A percentile compares a stretch with the other conserved stretches of the same genome.
Evolutionary conservation across 1,140 invertebrate genomes (phyloP).

Genomic region (Paraescarpia echinospica): DNA sequence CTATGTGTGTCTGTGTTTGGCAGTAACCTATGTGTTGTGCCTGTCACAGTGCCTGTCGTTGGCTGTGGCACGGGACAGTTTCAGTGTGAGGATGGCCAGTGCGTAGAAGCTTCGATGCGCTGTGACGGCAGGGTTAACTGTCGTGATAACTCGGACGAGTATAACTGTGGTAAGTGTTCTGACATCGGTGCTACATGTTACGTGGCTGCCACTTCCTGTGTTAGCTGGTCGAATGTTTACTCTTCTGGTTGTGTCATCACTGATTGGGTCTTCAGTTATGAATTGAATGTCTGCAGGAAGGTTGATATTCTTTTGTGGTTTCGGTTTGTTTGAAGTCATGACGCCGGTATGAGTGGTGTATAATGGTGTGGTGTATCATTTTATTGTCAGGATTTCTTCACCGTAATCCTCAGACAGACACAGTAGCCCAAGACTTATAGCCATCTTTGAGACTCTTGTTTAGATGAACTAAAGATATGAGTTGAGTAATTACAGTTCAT

Average conservation of each 20-base stretch:
- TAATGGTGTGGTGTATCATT: not conserved
- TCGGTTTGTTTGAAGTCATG: not conserved
- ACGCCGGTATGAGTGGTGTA: not conserved
- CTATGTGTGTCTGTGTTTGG: too few relatives aligned
- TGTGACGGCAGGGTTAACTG: slow-evolving; percentile 86
- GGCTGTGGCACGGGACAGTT: slow-evolving; percentile 5
- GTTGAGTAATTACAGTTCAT: not conserved
- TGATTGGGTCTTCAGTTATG: not conserved
- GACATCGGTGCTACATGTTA: not conserved
- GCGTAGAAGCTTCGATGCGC: slow-evolving; percentile 58
- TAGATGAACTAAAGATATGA: not conserved
- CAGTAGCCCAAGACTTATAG: not conserved
- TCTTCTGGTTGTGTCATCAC: too few relatives aligned
- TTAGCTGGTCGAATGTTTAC: too few relatives aligned
- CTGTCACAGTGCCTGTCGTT: not conserved
- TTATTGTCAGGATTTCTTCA: not conserved
- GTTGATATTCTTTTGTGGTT: not conserved
- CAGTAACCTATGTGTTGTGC: not conserved
- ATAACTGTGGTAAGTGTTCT: slow-evolving; percentile 71
- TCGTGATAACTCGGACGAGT: slow-evolving; percentile 85
- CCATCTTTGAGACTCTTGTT: not conserved
- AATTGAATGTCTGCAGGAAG: not conserved
- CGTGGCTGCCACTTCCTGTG: not conserved
- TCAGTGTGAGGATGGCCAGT: slow-evolving; percentile 19
- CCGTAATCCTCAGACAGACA: not conserved